Percentiles rank a stretch among this genome's conserved stretches.
phyloP scores from a whole-genome alignment of 2,888 invertebrate genomes.

The Poecilobothrus nobilitatus region DNA sequence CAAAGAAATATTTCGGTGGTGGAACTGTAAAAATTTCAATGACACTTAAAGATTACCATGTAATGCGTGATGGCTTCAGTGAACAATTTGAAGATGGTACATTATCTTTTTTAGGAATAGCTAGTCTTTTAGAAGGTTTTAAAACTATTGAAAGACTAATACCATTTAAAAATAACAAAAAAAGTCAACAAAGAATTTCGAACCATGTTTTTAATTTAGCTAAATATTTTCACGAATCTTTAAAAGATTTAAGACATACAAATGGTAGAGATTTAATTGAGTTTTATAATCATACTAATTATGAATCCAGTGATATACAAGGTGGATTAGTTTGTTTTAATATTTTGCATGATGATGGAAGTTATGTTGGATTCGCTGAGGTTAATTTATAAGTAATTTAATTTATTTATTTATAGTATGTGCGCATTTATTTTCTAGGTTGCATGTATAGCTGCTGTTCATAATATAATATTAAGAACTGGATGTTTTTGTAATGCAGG shows the following conservation, averaged over 20 bases:
- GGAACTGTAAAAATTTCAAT: conserved; percentile 85
- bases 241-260: conserved; percentile 56
- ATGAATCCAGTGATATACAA: conserved; percentile 55
- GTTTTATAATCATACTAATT: conserved; percentile 67
- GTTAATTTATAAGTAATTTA: conserved; percentile 41
- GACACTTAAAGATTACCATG: conserved; percentile 61
- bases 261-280: conserved; percentile 62
- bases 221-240: conserved; percentile 57
- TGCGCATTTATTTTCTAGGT: conserved; percentile 49
- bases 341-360: conserved; percentile 64
- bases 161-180: conserved; percentile 38
- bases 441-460: conserved; percentile 77
- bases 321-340: conserved; percentile 88
- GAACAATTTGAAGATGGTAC: conserved; percentile 96
- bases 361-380: conserved; percentile 81
- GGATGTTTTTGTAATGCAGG: conserved; percentile 98
- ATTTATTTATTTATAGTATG: neutral
- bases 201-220: conserved; percentile 68
- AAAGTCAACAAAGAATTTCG: conserved; percentile 54
- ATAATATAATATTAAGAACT: conserved; percentile 77
- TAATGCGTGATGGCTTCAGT: conserved; percentile 56
- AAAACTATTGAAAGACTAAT: conserved; percentile 59
- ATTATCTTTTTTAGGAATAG: conserved; percentile 73
- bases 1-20: conserved; percentile 79
- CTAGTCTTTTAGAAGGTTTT: conserved; percentile 75